Evolutionary conservation across 2,113 vertebrate genomes (phyloP).

Genomic region (Elephantulus edwardii): DNA sequence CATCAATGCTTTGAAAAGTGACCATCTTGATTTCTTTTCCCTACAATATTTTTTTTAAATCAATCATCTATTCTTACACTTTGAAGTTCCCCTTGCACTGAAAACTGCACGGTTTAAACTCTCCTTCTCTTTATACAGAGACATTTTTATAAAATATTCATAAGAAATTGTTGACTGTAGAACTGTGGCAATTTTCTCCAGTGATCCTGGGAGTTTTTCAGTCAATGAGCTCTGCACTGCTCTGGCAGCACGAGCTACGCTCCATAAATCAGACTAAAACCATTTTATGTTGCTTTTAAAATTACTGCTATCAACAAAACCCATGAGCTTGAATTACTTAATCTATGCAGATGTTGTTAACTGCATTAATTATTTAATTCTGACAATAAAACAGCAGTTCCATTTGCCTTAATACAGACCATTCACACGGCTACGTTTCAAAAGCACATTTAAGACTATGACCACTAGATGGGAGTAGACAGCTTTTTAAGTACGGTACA

Average conservation of each 20-base stretch:
- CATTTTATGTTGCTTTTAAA: conserved; percentile 71
- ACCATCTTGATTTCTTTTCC: conserved; percentile 42
- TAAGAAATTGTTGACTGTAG: conserved; percentile 69
- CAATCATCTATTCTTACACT: conserved; percentile 62
- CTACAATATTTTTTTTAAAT: conserved; percentile 29
- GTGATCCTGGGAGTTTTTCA: conserved; percentile 71
- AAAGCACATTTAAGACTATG: fast-evolving
- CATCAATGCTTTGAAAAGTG: conserved; percentile 47
- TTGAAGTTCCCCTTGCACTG: conserved; percentile 43
- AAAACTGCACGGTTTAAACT: conserved; percentile 49
- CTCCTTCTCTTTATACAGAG: conserved; percentile 61
- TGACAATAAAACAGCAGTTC: conserved; percentile 42
- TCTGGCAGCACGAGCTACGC: conserved; percentile 29
- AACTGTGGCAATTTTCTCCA: conserved; percentile 60
- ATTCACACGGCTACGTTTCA: not conserved
- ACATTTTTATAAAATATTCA: conserved; percentile 75
- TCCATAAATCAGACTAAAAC: conserved; percentile 63
- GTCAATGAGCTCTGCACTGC: conserved; percentile 52
- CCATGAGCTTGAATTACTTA: conserved; percentile 62
- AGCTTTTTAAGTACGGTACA: conserved; percentile 62
- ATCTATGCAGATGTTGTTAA: conserved; percentile 62
- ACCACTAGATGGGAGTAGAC: conserved; percentile 84
- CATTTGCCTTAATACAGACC: not conserved
- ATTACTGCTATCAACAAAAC: conserved; percentile 71
- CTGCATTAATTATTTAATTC: conserved; percentile 69